Conservation (phyloP, 2,797 vertebrate species). For the Cirrhinus mrigala region DNA sequence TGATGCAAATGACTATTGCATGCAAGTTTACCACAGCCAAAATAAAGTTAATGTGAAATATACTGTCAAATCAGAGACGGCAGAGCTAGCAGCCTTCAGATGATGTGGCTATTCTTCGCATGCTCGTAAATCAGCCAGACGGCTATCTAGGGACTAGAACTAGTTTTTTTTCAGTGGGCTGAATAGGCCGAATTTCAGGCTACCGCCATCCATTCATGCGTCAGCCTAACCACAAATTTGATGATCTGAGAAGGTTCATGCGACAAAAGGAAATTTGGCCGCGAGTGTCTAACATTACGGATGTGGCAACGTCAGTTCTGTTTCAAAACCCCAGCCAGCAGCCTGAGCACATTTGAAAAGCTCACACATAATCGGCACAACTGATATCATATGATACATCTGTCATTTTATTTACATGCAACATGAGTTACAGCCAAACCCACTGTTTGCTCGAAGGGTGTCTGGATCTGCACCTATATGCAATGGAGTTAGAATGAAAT, state of each 20-base stretch:
- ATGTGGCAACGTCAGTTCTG: constrained; percentile 30
- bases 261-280: constrained; percentile 9
- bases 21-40: not conserved
- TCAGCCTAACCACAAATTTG: constrained; percentile 16
- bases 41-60: not conserved
- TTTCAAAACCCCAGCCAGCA: constrained; percentile 30
- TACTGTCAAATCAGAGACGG: not conserved
- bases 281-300: constrained; percentile 18
- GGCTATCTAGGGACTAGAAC: not conserved
- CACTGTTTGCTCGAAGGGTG: constrained; percentile 7
- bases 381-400: constrained; percentile 27
- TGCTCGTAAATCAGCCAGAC: not conserved
- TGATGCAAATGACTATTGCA: constrained; percentile 6
- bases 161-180: not conserved
- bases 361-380: constrained; percentile 8
- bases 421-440: constrained; percentile 4
- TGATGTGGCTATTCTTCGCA: not conserved
- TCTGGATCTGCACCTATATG: not conserved
- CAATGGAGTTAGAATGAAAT: not conserved
- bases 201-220: constrained; percentile 26
- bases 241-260: constrained; percentile 21
- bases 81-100: not conserved
- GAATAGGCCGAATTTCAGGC: constrained; percentile 6
- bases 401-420: constrained; percentile 6
- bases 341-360: not conserved